Evolutionary conservation across 2,888 invertebrate species (phyloP).

Genomic region (Cataglyphis rosenhaueri): DNA sequence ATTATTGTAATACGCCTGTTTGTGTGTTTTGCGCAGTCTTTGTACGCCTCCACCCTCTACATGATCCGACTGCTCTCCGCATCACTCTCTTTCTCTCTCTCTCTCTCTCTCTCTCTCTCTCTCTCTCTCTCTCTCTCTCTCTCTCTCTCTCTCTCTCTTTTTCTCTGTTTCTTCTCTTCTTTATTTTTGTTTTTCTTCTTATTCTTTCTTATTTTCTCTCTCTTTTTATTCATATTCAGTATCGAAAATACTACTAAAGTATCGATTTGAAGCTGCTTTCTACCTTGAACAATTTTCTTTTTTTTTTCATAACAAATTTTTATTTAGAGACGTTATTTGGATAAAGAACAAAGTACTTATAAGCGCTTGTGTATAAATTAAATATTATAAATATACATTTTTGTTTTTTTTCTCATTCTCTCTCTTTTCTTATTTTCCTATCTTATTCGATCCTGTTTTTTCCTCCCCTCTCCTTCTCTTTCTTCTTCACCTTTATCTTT

Average conservation of each 20-base stretch:
- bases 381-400: slow-evolving; percentile 15
- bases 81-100: not conserved
- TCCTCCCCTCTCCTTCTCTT: not conserved
- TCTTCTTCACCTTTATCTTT: not conserved
- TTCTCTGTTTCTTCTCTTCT: not conserved
- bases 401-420: slow-evolving; percentile 60
- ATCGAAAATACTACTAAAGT: not conserved
- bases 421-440: not conserved
- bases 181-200: not conserved
- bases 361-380: not conserved
- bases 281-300: not conserved
- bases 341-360: too few species aligned
- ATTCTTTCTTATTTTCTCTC: not conserved
- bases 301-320: not conserved
- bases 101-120: not conserved
- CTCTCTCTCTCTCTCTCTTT: not conserved
- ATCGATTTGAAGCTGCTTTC: not conserved
- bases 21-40: slow-evolving; percentile 80
- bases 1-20: slow-evolving; percentile 84
- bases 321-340: too few species aligned
- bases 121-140: not conserved
- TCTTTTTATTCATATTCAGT: not conserved
- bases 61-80: slow-evolving; percentile 36
- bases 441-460: not conserved
- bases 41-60: slow-evolving; percentile 59